Percentiles rank a stretch among this genome's conserved stretches.
Conservation (phyloP, 2,888 invertebrate species). For the Ennomos erosarius region DNA sequence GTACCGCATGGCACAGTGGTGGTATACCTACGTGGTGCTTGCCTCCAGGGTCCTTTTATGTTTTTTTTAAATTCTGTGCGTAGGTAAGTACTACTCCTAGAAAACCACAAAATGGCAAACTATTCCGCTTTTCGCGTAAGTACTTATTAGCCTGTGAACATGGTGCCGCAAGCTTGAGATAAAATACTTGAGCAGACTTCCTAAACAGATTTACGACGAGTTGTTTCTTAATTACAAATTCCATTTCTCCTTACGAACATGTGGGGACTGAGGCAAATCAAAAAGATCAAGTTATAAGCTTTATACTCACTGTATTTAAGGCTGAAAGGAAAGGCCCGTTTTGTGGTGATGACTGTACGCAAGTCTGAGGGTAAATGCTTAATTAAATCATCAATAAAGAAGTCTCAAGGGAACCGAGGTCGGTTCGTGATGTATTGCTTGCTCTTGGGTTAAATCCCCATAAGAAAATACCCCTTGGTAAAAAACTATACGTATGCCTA, state of each 20-base stretch:
- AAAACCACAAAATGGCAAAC: no score
- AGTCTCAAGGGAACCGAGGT: conserved; percentile 46
- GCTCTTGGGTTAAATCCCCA: conserved; percentile 32
- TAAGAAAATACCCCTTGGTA: conserved; percentile 5
- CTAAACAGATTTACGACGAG: conserved; percentile 70
- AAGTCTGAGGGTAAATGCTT: conserved; percentile 62
- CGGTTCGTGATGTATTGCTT: conserved; percentile 55
- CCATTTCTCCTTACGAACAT: conserved; percentile 54
- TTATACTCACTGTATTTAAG: conserved; percentile 17
- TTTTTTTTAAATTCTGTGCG: no score
- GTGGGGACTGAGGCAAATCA: conserved; percentile 17
- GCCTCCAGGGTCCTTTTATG: no score
- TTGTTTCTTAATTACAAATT: conserved; percentile 78
- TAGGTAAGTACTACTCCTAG: no score
- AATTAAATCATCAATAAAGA: conserved; percentile 75
- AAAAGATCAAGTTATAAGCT: conserved; percentile 16
- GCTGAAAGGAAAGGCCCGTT: conserved; percentile 14
- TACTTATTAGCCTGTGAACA: conserved; percentile 39
- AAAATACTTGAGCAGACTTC: conserved; percentile 62
- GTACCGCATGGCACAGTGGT: no score
- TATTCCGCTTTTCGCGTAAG: conserved; percentile 29
- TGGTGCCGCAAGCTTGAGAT: conserved; percentile 54
- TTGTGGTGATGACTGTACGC: conserved; percentile 37
- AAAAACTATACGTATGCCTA: neutral
- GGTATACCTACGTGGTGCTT: no score